phyloP scores from a whole-genome alignment of 2,797 vertebrate species.

The Chelidonichthys spinosus region DNA sequence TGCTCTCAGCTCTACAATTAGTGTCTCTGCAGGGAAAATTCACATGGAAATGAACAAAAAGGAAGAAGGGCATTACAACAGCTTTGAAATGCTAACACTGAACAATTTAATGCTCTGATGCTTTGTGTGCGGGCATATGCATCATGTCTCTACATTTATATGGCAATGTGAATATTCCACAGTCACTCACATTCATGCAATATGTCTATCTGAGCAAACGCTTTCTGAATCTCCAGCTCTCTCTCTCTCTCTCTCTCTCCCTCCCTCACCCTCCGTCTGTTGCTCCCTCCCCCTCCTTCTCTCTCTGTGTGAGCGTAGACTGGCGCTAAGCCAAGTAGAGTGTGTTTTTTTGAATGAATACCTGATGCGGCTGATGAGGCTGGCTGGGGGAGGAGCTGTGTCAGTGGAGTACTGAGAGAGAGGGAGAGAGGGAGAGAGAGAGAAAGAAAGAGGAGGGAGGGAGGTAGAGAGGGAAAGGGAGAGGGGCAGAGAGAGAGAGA shows the following conservation, averaged over 20 bases:
- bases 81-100: slow-evolving; percentile 46
- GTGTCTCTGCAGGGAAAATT: slow-evolving; percentile 54
- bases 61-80: slow-evolving; percentile 49
- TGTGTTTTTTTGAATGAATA: slow-evolving; percentile 94
- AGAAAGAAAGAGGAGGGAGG: slow-evolving; percentile 20
- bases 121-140: slow-evolving; percentile 39
- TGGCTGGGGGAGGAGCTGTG: slow-evolving; percentile 89
- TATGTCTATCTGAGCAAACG: slow-evolving; percentile 70
- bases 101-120: slow-evolving; percentile 59
- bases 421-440: slow-evolving; percentile 51
- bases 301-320: slow-evolving; percentile 80
- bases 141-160: slow-evolving; percentile 46
- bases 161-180: slow-evolving; percentile 49
- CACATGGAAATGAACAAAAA: slow-evolving; percentile 58
- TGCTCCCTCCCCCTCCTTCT: slow-evolving; percentile 57
- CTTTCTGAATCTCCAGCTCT: slow-evolving; percentile 67
- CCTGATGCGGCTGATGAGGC: slow-evolving; percentile 93
- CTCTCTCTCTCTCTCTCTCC: slow-evolving; percentile 38
- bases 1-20: slow-evolving; percentile 66
- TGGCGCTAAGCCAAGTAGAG: slow-evolving; percentile 86
- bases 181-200: slow-evolving; percentile 67
- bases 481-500: slow-evolving; percentile 51
- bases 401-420: slow-evolving; percentile 86
- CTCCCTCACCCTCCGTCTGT: slow-evolving; percentile 67
- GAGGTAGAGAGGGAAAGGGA: slow-evolving; percentile 47